A percentile compares a stretch with the other conserved stretches of the same genome.
Conservation (phyloP, 92 coral and sea anemone genomes). For the Epizoanthus rinbou region DNA sequence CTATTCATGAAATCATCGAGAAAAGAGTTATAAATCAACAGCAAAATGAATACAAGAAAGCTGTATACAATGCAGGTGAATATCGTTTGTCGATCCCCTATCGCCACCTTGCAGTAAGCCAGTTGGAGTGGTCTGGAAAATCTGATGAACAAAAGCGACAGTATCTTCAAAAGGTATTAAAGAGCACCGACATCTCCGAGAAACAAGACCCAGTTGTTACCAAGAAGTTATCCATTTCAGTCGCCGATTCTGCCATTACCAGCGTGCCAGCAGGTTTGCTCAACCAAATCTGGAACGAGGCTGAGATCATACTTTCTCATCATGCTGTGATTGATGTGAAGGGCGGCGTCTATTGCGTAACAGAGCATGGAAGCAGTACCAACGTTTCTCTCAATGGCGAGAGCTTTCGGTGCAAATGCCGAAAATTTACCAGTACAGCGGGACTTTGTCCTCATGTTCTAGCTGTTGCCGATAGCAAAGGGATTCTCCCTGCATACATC, state of each 20-base stretch:
- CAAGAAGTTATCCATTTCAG: constrained; percentile 46
- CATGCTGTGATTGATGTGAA: constrained; percentile 50
- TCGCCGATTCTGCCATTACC: constrained; percentile 23
- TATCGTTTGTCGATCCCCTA: constrained; percentile 33
- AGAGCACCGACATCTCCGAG: not conserved
- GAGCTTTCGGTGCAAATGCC: constrained; percentile 45
- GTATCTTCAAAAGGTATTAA: not conserved
- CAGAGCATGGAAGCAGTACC: constrained; percentile 35
- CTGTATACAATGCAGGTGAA: constrained; percentile 45
- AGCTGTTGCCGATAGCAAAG: constrained; percentile 53
- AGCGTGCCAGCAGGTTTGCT: constrained; percentile 24
- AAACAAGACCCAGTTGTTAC: not conserved
- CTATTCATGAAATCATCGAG: constrained; percentile 64
- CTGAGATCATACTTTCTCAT: constrained; percentile 56
- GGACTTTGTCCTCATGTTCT: constrained; percentile 43
- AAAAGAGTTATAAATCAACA: constrained; percentile 63
- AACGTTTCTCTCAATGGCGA: constrained; percentile 6
- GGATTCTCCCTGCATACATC: constrained; percentile 40
- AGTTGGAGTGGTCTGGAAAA: constrained; percentile 22
- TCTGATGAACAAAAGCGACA: constrained; percentile 31
- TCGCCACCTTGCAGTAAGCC: constrained; percentile 34
- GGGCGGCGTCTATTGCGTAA: constrained; percentile 51
- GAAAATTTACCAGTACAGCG: constrained; percentile 48
- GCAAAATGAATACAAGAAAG: constrained; percentile 62
- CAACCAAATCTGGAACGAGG: constrained; percentile 58